These are phyloP conservation scores for Dryas iulia DNA, from an alignment of 1,140 invertebrate species.

Conservation along the genomic window DNA sequence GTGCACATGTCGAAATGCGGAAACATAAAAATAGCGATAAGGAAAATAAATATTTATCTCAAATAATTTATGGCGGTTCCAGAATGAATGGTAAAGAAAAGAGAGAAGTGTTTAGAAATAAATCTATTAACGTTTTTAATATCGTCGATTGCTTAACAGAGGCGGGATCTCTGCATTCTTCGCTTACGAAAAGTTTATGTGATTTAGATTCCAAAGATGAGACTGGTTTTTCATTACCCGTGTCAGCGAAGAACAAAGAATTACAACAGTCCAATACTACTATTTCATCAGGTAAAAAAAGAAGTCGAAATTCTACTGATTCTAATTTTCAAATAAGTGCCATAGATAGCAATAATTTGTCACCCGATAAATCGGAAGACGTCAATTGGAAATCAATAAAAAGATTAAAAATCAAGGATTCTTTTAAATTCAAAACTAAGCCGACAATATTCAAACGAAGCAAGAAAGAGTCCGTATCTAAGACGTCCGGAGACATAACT, in stretches of 20 bases:
- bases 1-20: constrained; percentile 47
- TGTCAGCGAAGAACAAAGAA: constrained; percentile 55
- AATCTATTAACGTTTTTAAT: constrained; percentile 74
- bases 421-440: constrained; percentile 77
- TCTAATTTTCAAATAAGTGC: constrained; percentile 73
- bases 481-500: constrained; percentile 60
- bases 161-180: constrained; percentile 69
- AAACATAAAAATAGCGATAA: constrained; percentile 56
- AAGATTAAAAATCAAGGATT: constrained; percentile 78
- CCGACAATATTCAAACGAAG: constrained; percentile 74
- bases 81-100: constrained; percentile 64
- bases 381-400: constrained; percentile 79
- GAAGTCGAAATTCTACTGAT: constrained; percentile 75
- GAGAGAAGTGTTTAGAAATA: constrained; percentile 75
- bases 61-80: constrained; percentile 42
- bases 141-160: constrained; percentile 72
- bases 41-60: constrained; percentile 62
- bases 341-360: constrained; percentile 56
- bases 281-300: constrained; percentile 74
- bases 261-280: constrained; percentile 71
- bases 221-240: constrained; percentile 55
- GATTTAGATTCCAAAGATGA: constrained; percentile 71
- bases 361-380: constrained; percentile 70
- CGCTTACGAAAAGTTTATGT: constrained; percentile 71
- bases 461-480: constrained; percentile 69